Evolutionary conservation across 2,113 vertebrate species (phyloP), one percentile per base, ranked within the genome.

Genomic region (Strix uralensis): DNA sequence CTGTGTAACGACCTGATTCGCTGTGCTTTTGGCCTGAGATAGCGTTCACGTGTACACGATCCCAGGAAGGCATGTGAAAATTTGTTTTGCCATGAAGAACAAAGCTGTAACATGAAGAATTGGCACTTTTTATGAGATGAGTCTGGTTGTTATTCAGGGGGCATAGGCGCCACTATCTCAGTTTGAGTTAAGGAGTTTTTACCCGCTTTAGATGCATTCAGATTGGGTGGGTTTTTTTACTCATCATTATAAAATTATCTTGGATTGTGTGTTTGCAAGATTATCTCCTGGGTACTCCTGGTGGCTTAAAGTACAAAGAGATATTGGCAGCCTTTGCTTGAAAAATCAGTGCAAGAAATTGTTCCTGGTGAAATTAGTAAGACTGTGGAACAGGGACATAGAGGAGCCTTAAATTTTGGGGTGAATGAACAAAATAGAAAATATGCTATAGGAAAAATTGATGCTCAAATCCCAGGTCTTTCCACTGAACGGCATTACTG

Each of bases 371-470:
- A 52, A 91, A 46, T 65, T 2, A 47, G 22, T 29, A n/a, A 74
- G 21, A 2, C 10, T 62, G 13, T n/a, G 30, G 11, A 84, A 49
- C 2, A 15, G 19, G 22, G 32, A 9, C 0, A 1, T 0, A n/a
- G 22, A 54, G 17, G 19, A 81, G 13, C 30, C 25, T 63, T 58
- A 29, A 74, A 34, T 71, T 70, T 55, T 1, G 30, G 30, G 18
- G 10, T 27, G 54, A 81, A 66, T 23, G 4, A 52, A 21, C 5
- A n/a, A 80, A 91, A 80, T 22, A 5, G 79, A 79, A 65, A 55
- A 29, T 11, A 27, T 3, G 7, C 7, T 15, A 5, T n/a, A 26
- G 46, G 61, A 23, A 51, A 74, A 27, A 10, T 26, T 38, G 29
- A 18, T 55, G 22, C 27, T 17, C 16, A 51, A 40, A 67, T 82